A percentile compares a stretch with the other conserved stretches of the same genome.
Conservation (phyloP, 2,888 invertebrate species). For the Euproctis similis region DNA sequence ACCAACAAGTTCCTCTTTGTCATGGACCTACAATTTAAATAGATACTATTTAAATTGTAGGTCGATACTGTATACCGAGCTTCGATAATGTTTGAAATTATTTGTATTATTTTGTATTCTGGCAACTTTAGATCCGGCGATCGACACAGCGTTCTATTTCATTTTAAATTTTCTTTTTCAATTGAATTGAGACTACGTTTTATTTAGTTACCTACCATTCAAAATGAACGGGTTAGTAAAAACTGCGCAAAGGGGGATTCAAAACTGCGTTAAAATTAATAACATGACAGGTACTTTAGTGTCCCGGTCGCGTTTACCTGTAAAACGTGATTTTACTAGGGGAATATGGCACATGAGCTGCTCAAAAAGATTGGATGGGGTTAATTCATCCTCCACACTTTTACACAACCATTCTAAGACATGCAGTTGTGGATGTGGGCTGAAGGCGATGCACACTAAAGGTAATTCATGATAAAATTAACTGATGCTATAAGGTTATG, state of each 20-base stretch:
- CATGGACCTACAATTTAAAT: too few species aligned
- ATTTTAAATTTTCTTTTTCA: too few species aligned
- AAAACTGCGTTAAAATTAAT: slow-evolving; percentile 52
- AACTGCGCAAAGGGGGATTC: slow-evolving; percentile 72
- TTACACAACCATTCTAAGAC: slow-evolving; percentile 76
- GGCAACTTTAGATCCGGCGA: slow-evolving; percentile 12
- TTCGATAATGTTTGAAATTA: too few species aligned
- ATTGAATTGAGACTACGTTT: slow-evolving; percentile 4
- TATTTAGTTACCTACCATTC: too few species aligned
- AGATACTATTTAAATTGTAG: too few species aligned
- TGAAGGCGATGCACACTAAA: slow-evolving; percentile 80
- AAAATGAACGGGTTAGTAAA: slow-evolving; percentile 83
- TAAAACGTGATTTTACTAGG: slow-evolving; percentile 80
- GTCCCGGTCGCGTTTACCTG: slow-evolving; percentile 52
- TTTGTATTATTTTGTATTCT: slow-evolving; percentile 9
- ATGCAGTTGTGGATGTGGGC: slow-evolving; percentile 82
- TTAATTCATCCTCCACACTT: slow-evolving; percentile 41
- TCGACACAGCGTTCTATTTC: slow-evolving; percentile 17
- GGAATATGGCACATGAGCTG: slow-evolving; percentile 84
- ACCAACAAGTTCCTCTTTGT: too few species aligned
- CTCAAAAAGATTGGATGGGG: slow-evolving; percentile 53
- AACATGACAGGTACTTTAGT: slow-evolving; percentile 50
- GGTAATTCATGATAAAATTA: slow-evolving; percentile 55
- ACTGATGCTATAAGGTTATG: slow-evolving; percentile 49
- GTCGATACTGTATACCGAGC: too few species aligned